Conservation (phyloP, 1,140 invertebrate species). For the Drosophila burlai region DNA sequence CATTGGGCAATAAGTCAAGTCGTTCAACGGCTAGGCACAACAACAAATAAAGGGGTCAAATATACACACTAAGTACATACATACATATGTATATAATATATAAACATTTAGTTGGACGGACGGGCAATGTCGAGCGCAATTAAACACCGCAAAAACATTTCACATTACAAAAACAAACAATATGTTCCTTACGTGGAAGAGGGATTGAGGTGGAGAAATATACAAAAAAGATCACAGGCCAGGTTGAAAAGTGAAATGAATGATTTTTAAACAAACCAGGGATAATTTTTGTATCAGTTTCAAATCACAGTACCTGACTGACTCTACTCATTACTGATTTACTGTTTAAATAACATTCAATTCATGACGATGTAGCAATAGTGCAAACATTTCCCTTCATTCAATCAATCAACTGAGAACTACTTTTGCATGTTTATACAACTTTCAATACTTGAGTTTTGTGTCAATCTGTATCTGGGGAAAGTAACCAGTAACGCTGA, state of each 20-base stretch:
- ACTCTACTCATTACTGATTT: background rate
- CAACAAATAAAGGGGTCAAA: background rate
- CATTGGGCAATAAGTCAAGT: conserved; percentile 53
- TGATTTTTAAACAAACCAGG: conserved; percentile 1
- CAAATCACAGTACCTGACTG: background rate
- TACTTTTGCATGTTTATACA: conserved; percentile 17
- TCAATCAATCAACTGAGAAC: background rate
- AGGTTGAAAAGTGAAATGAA: conserved; percentile 27
- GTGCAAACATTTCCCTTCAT: conserved; percentile 1
- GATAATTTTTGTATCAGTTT: background rate
- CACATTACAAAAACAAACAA: conserved; percentile 72
- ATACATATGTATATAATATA: conserved; percentile 25
- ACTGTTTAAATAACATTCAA: conserved; percentile 10
- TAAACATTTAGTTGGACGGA: conserved; percentile 52
- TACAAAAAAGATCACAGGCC: conserved; percentile 11
- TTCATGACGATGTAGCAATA: conserved; percentile 5
- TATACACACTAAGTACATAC: conserved; percentile 1
- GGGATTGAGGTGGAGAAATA: conserved; percentile 19
- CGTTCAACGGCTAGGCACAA: conserved; percentile 11
- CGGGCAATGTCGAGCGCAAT: conserved; percentile 62
- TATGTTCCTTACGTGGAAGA: conserved; percentile 5
- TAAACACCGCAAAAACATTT: conserved; percentile 69
- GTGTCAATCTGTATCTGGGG: conserved; percentile 1
- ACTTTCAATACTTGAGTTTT: conserved; percentile 18
- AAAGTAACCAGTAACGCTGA: conserved; percentile 6